Evolutionary conservation across 1,140 invertebrate genomes (phyloP).

Genomic region (Bombus superbus): DNA sequence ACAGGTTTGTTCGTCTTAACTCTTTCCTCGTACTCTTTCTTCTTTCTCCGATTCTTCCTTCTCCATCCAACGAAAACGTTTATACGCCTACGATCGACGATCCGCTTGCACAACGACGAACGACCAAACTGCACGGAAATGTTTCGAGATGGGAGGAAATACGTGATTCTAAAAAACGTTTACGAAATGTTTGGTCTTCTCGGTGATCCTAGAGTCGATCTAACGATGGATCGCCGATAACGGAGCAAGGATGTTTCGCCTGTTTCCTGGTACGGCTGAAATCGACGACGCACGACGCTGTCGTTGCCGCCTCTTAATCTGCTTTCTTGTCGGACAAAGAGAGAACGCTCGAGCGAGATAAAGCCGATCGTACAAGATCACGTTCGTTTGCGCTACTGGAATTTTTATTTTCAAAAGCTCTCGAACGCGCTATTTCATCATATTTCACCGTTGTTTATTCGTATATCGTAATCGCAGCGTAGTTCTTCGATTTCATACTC

Average conservation of each 20-base stretch:
- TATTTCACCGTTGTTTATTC: background rate
- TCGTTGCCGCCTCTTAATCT: slow-evolving; percentile 21
- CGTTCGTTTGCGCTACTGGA: background rate
- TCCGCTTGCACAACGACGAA: no score
- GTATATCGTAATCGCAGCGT: background rate
- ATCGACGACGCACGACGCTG: background rate
- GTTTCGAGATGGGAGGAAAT: no score
- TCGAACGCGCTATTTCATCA: background rate
- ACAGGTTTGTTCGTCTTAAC: background rate
- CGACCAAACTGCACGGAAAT: no score
- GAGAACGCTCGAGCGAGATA: slow-evolving; percentile 21
- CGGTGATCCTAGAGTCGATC: background rate
- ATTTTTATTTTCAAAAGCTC: background rate
- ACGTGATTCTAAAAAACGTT: no score
- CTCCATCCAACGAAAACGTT: background rate
- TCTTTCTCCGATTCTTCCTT: background rate
- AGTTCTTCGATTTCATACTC: no score
- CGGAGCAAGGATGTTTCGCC: slow-evolving; percentile 31
- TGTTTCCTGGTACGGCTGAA: background rate
- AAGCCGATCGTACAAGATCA: background rate
- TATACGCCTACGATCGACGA: background rate
- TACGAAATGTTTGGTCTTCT: background rate
- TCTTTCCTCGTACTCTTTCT: background rate
- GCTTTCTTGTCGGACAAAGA: slow-evolving; percentile 34
- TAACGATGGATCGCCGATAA: slow-evolving; percentile 10